These are phyloP conservation scores for Tenebrosternarchus preto DNA, from an alignment of 2,113 vertebrate genomes.

Conservation along the genomic window DNA sequence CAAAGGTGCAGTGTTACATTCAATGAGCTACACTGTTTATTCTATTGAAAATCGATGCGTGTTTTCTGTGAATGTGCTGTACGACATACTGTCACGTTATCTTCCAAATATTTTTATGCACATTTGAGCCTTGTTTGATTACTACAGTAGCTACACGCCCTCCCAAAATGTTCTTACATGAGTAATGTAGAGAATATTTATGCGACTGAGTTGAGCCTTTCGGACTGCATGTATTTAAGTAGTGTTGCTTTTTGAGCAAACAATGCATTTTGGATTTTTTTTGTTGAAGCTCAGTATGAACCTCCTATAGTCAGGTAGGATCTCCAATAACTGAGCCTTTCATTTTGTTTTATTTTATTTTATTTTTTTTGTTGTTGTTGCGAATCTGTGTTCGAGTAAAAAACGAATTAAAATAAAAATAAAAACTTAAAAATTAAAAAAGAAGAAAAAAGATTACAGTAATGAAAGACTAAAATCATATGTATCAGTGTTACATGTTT, in stretches of 20 bases:
- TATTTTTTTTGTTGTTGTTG: no score
- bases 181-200: constrained; percentile 27
- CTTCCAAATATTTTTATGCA: neutral
- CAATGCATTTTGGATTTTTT: constrained; percentile 6
- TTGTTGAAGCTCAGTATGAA: constrained; percentile 40
- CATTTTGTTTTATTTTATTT: constrained; percentile 61
- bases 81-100: neutral
- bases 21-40: neutral
- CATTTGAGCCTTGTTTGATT: neutral
- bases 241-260: neutral
- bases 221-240: constrained; percentile 26
- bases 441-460: constrained; percentile 35
- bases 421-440: constrained; percentile 22
- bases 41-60: no score
- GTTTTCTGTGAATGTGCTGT: no score
- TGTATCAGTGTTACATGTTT: constrained; percentile 63
- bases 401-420: constrained; percentile 22
- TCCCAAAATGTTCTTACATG: neutral
- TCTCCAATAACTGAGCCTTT: constrained; percentile 52
- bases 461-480: constrained; percentile 42
- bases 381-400: constrained; percentile 55
- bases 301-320: constrained; percentile 35
- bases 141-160: neutral
- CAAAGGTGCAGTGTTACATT: neutral
- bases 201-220: constrained; percentile 33